Base-by-base conservation (phyloP, 2,888 invertebrate species). In the Diarsia rubi region DNA sequence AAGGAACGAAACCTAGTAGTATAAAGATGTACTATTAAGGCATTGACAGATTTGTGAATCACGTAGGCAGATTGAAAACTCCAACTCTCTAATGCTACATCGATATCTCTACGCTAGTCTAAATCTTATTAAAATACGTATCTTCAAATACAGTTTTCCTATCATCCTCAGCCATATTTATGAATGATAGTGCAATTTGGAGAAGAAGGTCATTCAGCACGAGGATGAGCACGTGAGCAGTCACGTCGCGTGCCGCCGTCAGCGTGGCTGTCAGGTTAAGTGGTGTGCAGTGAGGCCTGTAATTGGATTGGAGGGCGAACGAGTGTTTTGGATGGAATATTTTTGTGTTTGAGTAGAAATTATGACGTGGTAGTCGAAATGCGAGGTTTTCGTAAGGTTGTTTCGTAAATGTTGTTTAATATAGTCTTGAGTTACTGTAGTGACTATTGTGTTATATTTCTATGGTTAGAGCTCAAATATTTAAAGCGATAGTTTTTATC, bases 261-360 rank as follows among this genome's bases (percentile, higher is more conserved):
- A 47, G 52, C 47, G 49, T 62, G 37, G 57, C 65, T 80, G 70
- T 68, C 68, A 59, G 27, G 70, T n/a, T 62, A 62, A 68, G 69
- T 81, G 68, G 66, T 62, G 84, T 80, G 75, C 71, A 21, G 19
- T 31, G 70, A 69, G 59, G 71, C 84, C 37, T 81, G 71, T 81
- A 75, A 82, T 82, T 70, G 31, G 70, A 81, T 81, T 60, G 81
- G 57, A 65, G 60, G 49, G 59, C 54, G 42, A 60, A 42, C 24
- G 59, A 76, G 0, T 79, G 66, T 83, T 79, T 59, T 57, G 16
- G 37, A 66, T n/a, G 12, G 42, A 60, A 45, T 62, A 12, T 27
- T 42, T 45, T 47, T 44, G 49, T 57, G 27, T 68, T 62, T 44
- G 14, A 5, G 14, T 59, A 6, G 37, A 21, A 64, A 9, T 71